These are phyloP conservation scores for Pholis gunnellus DNA, from an alignment of 2,113 vertebrate genomes.

Conservation along the genomic window DNA sequence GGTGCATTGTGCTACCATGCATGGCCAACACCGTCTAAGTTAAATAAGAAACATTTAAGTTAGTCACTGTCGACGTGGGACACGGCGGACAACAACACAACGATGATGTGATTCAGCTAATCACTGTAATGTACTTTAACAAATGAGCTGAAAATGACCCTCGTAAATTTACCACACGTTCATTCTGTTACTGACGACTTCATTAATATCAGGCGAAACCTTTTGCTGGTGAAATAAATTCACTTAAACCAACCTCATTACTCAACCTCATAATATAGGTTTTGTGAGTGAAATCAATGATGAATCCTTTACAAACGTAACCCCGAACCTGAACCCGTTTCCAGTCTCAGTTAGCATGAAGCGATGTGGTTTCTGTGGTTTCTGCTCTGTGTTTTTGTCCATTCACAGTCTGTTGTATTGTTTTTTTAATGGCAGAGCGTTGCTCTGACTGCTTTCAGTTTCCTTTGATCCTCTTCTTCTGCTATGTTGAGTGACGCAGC, in stretches of 20 bases:
- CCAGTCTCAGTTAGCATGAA: not conserved
- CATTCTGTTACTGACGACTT: constrained; percentile 8
- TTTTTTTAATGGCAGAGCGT: not conserved
- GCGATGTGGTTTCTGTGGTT: not conserved
- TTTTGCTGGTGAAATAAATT: not conserved
- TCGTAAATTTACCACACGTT: not conserved
- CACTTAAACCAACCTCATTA: not conserved
- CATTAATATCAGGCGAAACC: not conserved
- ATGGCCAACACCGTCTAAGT: not conserved
- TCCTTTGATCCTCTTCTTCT: not conserved
- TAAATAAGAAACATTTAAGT: constrained; percentile 51
- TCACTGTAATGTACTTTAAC: not conserved
- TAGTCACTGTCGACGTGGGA: constrained; percentile 43
- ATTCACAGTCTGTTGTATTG: not conserved
- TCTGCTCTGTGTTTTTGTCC: not conserved
- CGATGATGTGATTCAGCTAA: constrained; percentile 32
- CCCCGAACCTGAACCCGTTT: no score
- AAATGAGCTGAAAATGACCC: constrained; percentile 38
- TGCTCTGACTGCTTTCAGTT: not conserved
- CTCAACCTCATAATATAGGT: no score
- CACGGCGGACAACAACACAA: constrained; percentile 17
- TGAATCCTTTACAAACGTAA: not conserved
- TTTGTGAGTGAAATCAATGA: no score
- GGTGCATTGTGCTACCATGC: constrained; percentile 1
- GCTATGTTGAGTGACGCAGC: not conserved